Percentiles rank a stretch among this genome's conserved stretches.
These are phyloP conservation scores for Pachyrhynchus sulphureomaculatus DNA, from an alignment of 1,140 invertebrate species.

Conservation along the genomic window DNA sequence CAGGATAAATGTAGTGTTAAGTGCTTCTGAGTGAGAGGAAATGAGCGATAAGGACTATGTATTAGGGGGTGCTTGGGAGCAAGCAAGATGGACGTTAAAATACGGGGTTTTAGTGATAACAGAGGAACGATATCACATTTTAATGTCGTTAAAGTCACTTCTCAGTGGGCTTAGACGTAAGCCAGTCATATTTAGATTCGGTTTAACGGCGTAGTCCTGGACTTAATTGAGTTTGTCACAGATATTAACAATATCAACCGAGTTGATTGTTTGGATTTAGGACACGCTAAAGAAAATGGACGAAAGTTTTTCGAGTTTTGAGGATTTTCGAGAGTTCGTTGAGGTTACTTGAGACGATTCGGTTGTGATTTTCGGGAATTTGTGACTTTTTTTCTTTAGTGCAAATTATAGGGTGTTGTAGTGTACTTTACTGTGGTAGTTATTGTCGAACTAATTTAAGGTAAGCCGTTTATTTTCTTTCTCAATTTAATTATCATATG, in stretches of 20 bases:
- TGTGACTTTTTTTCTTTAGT: neutral
- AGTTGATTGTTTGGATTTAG: constrained; percentile 46
- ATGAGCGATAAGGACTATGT: neutral
- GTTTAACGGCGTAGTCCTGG: constrained; percentile 49
- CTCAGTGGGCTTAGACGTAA: constrained; percentile 52
- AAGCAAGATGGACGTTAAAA: constrained; percentile 15
- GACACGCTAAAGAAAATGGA: neutral
- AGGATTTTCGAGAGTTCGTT: constrained; percentile 29
- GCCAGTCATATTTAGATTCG: constrained; percentile 51
- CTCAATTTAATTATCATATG: no score
- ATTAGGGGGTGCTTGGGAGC: neutral
- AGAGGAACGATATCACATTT: constrained; percentile 48
- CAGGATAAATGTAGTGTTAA: neutral
- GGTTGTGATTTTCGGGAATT: constrained; percentile 5
- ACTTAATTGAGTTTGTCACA: constrained; percentile 53
- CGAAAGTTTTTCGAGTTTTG: constrained; percentile 19
- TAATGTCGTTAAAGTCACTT: constrained; percentile 55
- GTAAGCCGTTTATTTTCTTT: no score
- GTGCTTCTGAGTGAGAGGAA: neutral
- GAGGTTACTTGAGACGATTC: neutral
- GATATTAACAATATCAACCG: constrained; percentile 53
- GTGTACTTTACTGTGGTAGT: no score
- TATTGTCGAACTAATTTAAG: no score
- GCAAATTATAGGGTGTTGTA: neutral
- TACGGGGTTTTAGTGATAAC: constrained; percentile 34